Conservation (phyloP, 2,113 vertebrate species). For the Nesoenas mayeri region DNA sequence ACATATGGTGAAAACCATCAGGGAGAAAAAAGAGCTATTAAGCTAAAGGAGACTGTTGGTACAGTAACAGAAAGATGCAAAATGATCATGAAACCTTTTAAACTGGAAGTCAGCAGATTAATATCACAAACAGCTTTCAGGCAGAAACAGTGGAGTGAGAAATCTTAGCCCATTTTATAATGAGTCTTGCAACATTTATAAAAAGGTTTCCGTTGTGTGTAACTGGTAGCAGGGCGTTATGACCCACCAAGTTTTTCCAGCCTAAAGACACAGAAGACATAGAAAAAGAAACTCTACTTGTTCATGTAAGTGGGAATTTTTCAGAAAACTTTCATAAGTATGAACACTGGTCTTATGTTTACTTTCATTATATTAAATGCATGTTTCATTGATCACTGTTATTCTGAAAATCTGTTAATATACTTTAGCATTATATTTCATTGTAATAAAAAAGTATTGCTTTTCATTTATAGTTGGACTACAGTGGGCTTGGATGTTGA, state of each 20-base stretch:
- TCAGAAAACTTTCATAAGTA: neutral
- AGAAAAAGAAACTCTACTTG: neutral
- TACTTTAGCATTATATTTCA: neutral
- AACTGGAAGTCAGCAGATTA: neutral
- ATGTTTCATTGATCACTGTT: neutral
- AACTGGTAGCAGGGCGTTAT: neutral
- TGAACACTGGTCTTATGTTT: neutral
- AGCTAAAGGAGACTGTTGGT: neutral
- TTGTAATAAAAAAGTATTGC: neutral
- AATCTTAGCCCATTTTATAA: neutral
- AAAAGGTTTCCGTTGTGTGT: neutral
- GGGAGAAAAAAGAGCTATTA: neutral
- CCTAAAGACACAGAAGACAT: neutral
- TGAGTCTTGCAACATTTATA: slow-evolving; percentile 7
- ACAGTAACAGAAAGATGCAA: neutral
- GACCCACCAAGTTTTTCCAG: neutral
- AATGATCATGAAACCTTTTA: neutral
- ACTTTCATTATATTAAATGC: neutral
- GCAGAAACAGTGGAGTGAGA: neutral
- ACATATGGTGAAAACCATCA: neutral
- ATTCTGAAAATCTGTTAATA: neutral
- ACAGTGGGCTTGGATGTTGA: neutral
- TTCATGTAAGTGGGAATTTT: neutral
- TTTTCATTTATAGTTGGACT: neutral
- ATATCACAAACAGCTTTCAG: neutral